These are phyloP conservation scores for Chrysocyon brachyurus DNA, from an alignment of 2,797 vertebrate genomes.

Conservation along the genomic window DNA sequence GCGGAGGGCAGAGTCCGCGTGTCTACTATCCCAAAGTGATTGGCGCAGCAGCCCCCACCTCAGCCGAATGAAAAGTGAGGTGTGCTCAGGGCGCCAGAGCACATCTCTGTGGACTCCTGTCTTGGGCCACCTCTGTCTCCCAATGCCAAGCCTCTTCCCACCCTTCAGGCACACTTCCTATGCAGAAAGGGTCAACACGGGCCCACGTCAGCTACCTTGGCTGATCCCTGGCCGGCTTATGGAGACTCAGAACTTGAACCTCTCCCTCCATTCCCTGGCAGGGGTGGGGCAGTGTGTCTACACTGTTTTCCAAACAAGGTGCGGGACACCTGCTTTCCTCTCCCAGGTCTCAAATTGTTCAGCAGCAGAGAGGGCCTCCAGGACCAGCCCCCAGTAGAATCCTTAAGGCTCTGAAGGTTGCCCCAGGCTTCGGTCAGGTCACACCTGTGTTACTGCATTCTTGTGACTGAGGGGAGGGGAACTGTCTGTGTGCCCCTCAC, in stretches of 20 bases:
- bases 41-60: background rate
- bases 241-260: background rate
- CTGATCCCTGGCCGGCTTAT: background rate
- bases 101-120: background rate
- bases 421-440: background rate
- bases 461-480: background rate
- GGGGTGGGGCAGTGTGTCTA: background rate
- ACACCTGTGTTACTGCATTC: fast-evolving
- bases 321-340: background rate
- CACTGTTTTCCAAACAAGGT: background rate
- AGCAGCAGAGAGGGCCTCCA: fast-evolving
- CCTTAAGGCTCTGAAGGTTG: background rate
- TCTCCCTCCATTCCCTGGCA: no score
- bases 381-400: background rate
- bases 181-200: background rate
- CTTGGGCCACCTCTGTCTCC: background rate
- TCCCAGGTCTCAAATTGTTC: background rate
- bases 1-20: background rate
- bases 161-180: fast-evolving
- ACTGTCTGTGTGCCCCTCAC: fast-evolving
- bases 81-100: fast-evolving
- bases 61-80: fast-evolving
- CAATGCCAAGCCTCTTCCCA: fast-evolving
- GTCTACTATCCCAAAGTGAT: background rate
- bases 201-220: background rate